Conservation (phyloP, 2,113 vertebrate genomes). For the Stegostoma tigrinum region DNA sequence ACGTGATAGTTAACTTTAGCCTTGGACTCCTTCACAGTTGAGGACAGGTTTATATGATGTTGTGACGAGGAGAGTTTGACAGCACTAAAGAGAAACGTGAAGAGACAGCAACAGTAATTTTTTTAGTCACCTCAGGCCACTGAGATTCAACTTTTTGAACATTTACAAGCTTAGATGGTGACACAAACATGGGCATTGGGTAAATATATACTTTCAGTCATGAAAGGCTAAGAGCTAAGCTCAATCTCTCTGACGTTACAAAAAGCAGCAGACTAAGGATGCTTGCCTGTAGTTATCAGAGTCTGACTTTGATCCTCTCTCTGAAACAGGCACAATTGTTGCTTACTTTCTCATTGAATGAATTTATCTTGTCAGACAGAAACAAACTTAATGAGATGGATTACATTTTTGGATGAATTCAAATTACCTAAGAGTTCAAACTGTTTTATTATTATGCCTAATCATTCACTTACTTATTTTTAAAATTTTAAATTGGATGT, state of each 20-base stretch:
- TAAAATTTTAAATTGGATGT: not conserved
- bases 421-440: not conserved
- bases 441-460: not conserved
- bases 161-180: not conserved
- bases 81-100: not conserved
- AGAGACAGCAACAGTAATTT: not conserved
- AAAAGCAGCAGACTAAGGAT: not conserved
- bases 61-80: not conserved
- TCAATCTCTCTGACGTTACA: not conserved
- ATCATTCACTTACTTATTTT: not conserved
- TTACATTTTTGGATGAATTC: not conserved
- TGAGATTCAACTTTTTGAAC: not conserved
- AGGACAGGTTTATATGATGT: not conserved
- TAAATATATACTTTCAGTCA: not conserved
- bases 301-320: not conserved
- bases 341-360: not conserved
- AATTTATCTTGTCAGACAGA: not conserved
- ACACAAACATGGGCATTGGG: not conserved
- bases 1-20: not conserved
- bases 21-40: not conserved
- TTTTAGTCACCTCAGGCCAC: not conserved
- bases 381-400: not conserved
- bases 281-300: not conserved
- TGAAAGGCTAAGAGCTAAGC: not conserved
- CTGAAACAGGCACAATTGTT: not conserved